A percentile compares a stretch with the other conserved stretches of the same genome.
These are phyloP conservation scores for Piprites chloris DNA, from an alignment of 2,113 vertebrate genomes.

Conservation along the genomic window DNA sequence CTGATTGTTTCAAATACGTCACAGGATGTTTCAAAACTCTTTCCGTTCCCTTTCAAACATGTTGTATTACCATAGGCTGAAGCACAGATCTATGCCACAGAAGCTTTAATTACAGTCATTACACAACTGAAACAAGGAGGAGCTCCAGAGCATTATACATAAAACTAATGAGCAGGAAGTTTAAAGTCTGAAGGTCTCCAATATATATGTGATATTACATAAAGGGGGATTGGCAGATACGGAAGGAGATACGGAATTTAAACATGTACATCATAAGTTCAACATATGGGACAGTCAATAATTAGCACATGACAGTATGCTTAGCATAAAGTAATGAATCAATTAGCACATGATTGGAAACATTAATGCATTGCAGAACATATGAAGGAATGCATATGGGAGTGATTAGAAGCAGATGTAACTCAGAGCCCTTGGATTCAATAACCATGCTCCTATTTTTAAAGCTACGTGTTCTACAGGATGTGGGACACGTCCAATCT, in stretches of 20 bases:
- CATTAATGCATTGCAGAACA: background rate
- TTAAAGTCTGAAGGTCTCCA: background rate
- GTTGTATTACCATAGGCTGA: background rate
- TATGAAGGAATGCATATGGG: background rate
- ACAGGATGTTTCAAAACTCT: background rate
- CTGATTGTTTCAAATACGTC: background rate
- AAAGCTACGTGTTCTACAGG: background rate
- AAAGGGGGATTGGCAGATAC: background rate
- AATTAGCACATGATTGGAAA: background rate
- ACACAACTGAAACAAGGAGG: background rate
- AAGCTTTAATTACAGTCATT: background rate
- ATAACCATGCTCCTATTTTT: background rate
- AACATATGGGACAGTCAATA: background rate
- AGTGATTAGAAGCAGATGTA: background rate
- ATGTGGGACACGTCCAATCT: background rate
- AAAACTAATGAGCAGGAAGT: background rate
- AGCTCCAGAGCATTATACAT: background rate
- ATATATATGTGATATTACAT: background rate
- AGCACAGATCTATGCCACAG: background rate
- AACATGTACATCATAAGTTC: background rate
- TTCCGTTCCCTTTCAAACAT: background rate
- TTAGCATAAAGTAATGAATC: conserved; percentile 8
- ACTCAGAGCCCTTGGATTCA: background rate
- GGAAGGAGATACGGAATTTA: background rate
- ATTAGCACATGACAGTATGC: background rate